A percentile compares a stretch with the other conserved stretches of the same genome.
Evolutionary conservation across 1,140 invertebrate genomes (phyloP).

Genomic region (Stegodyphus dumicola): DNA sequence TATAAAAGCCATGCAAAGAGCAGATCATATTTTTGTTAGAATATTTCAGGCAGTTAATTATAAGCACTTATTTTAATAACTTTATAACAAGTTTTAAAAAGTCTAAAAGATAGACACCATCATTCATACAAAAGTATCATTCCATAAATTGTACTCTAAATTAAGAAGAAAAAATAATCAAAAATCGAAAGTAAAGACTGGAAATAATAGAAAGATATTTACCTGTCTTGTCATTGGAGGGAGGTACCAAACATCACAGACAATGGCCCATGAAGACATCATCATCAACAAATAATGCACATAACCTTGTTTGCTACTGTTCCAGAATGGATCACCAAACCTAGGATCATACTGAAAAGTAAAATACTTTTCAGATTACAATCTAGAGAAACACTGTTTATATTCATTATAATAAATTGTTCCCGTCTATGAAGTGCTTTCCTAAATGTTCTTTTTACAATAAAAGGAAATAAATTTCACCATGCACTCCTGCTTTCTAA

Average conservation of each 20-base stretch:
- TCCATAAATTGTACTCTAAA: background rate
- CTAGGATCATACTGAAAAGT: conserved; percentile 84
- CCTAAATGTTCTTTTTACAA: too few relatives aligned
- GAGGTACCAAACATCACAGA: conserved; percentile 99
- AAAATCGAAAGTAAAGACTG: background rate
- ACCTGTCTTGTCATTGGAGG: conserved; percentile 88
- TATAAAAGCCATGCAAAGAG: too few relatives aligned
- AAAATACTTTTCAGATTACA: background rate
- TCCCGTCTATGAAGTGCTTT: too few relatives aligned
- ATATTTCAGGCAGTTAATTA: too few relatives aligned
- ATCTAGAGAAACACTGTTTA: background rate
- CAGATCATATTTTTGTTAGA: too few relatives aligned
- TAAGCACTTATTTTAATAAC: too few relatives aligned
- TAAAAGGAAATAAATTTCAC: too few relatives aligned
- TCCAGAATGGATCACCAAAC: conserved; percentile 99
- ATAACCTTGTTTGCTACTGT: conserved; percentile 92
- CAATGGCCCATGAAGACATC: conserved; percentile 99
- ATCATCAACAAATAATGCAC: conserved; percentile 96
- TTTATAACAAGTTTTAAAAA: too few relatives aligned
- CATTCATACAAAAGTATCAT: background rate
- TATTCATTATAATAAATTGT: background rate
- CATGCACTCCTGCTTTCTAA: too few relatives aligned
- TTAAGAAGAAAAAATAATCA: background rate
- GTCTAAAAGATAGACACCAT: background rate
- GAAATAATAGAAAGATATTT: background rate